phyloP scores from a whole-genome alignment of 2,113 vertebrate species.

The Polypterus senegalus region DNA sequence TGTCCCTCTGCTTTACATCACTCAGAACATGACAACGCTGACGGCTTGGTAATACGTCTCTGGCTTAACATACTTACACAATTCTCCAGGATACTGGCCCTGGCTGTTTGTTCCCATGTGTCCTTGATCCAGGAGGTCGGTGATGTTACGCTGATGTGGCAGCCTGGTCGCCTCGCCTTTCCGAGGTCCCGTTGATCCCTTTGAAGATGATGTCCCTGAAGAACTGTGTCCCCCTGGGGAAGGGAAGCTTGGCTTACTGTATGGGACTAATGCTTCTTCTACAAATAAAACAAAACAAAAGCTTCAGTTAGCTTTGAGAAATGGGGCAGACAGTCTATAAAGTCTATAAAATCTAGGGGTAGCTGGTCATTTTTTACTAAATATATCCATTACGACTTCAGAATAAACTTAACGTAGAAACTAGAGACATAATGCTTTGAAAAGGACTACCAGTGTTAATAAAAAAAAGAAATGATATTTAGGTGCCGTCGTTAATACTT shows the following conservation, averaged over 20 bases:
- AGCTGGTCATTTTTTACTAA: too few relatives aligned
- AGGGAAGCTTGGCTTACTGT: conserved; percentile 90
- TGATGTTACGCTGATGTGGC: conserved; percentile 64
- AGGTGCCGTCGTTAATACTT: too few relatives aligned
- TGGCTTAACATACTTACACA: conserved; percentile 65
- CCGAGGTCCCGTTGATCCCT: conserved; percentile 87
- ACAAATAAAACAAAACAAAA: not conserved
- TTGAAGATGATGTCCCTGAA: conserved; percentile 90
- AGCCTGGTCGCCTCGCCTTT: conserved; percentile 65
- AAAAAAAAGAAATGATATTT: too few relatives aligned
- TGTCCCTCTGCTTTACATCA: too few relatives aligned
- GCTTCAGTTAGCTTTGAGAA: too few relatives aligned
- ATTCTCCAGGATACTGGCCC: conserved; percentile 88
- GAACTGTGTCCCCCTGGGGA: conserved; percentile 92
- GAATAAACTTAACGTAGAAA: too few relatives aligned
- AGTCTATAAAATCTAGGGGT: too few relatives aligned
- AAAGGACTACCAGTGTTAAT: too few relatives aligned
- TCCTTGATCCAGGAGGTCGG: conserved; percentile 73
- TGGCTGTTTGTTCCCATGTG: conserved; percentile 80
- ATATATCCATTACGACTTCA: too few relatives aligned
- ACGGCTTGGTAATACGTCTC: not conserved
- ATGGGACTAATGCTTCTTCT: conserved; percentile 84
- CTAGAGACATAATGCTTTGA: too few relatives aligned
- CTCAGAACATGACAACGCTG: not conserved
- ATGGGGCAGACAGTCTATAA: too few relatives aligned